These are phyloP conservation scores for Campopleginae sp. DNA, from an alignment of 2,888 invertebrate species.

Conservation along the genomic window DNA sequence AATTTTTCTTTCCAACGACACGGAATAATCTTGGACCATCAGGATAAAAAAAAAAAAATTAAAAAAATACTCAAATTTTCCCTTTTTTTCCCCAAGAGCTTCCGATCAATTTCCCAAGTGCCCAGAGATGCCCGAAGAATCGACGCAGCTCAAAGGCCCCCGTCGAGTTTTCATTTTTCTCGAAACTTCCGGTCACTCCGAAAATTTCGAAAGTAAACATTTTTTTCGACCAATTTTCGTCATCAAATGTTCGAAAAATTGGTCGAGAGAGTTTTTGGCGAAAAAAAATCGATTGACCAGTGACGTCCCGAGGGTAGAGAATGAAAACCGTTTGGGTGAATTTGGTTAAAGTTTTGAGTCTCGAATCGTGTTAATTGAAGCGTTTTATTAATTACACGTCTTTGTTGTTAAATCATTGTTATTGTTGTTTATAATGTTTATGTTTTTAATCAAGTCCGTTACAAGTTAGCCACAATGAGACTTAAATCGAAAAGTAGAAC, in stretches of 20 bases:
- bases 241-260: no score
- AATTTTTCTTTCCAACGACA: not conserved
- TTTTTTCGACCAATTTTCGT: not conserved
- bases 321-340: not conserved
- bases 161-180: no score
- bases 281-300: not conserved
- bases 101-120: no score
- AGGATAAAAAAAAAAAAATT: not conserved
- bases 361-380: conserved; percentile 55
- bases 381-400: conserved; percentile 62
- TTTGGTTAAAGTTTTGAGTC: not conserved
- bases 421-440: conserved; percentile 17
- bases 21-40: not conserved
- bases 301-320: not conserved
- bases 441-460: conserved; percentile 61
- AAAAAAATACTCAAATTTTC: not conserved
- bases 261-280: not conserved
- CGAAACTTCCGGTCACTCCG: no score
- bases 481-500: conserved; percentile 57
- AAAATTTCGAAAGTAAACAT: not conserved
- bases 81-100: no score
- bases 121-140: no score
- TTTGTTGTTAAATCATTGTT: conserved; percentile 6
- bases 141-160: no score
- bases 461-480: conserved; percentile 66